These are phyloP conservation scores for Limnephilus marmoratus DNA, from an alignment of 2,888 invertebrate species.

Conservation along the genomic window DNA sequence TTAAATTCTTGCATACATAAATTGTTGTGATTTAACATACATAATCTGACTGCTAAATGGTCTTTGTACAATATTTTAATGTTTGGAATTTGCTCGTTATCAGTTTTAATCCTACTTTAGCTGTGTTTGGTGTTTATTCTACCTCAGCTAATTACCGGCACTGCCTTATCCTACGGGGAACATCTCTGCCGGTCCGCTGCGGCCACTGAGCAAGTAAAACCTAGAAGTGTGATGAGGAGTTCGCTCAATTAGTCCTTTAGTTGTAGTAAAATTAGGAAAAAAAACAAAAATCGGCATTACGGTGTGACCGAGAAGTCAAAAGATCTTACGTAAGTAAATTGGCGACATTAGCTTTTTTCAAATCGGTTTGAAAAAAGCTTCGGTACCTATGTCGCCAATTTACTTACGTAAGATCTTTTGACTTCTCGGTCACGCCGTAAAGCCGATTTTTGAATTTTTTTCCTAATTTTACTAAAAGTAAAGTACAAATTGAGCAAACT, in stretches of 20 bases:
- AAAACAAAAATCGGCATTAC: too few species aligned
- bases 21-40: background rate
- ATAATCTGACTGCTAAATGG: background rate
- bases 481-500: too few species aligned
- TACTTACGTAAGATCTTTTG: too few species aligned
- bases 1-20: background rate
- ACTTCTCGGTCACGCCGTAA: too few species aligned
- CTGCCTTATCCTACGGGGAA: slow-evolving; percentile 10
- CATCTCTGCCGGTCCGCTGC: background rate
- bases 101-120: background rate
- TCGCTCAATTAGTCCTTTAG: too few species aligned
- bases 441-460: too few species aligned
- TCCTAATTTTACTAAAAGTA: too few species aligned
- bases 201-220: background rate
- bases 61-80: background rate
- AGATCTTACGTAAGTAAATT: too few species aligned
- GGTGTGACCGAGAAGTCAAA: too few species aligned
- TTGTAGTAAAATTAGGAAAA: too few species aligned
- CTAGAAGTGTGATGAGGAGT: background rate
- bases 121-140: background rate
- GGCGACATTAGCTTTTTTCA: too few species aligned
- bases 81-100: background rate
- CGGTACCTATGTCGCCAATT: background rate
- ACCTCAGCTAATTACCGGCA: slow-evolving; percentile 4
- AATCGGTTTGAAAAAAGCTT: background rate